Conservation (phyloP, 2,888 invertebrate genomes). For the Incurvaria masculella region DNA sequence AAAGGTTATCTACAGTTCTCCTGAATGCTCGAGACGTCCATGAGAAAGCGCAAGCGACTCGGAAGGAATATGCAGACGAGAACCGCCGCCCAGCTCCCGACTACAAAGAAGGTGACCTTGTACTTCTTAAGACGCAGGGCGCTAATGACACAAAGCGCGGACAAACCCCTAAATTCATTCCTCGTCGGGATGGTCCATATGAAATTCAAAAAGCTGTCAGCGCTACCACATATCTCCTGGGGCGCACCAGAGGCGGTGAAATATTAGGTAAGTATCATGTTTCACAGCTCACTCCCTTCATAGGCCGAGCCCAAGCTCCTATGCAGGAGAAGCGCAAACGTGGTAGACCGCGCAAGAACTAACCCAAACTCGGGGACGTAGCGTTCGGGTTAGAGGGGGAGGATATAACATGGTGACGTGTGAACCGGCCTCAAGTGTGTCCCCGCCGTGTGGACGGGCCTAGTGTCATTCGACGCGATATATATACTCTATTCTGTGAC, state of each 20-base stretch:
- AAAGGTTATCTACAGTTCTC: not conserved
- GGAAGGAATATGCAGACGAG: not conserved
- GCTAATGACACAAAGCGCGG: no score
- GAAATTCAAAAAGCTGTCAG: not conserved
- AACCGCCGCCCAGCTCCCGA: not conserved
- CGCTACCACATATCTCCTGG: not conserved
- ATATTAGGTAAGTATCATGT: slow-evolving; percentile 3
- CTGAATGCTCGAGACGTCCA: not conserved
- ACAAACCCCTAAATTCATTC: no score
- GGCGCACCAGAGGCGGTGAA: not conserved
- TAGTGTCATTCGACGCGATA: no score
- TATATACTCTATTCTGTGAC: no score
- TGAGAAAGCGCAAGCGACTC: not conserved
- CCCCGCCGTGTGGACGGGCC: no score
- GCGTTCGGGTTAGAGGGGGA: slow-evolving; percentile 2
- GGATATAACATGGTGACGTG: slow-evolving; percentile 2
- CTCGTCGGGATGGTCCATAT: slow-evolving; percentile 4
- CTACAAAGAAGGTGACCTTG: not conserved
- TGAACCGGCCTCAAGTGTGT: no score
- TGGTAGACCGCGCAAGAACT: not conserved
- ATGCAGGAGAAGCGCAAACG: slow-evolving; percentile 1
- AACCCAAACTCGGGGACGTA: not conserved
- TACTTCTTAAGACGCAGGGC: not conserved
- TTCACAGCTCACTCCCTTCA: slow-evolving; percentile 3
- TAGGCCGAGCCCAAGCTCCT: not conserved